Base-by-base conservation (phyloP, 2,113 vertebrate genomes). In the Crocuta crocuta region DNA sequence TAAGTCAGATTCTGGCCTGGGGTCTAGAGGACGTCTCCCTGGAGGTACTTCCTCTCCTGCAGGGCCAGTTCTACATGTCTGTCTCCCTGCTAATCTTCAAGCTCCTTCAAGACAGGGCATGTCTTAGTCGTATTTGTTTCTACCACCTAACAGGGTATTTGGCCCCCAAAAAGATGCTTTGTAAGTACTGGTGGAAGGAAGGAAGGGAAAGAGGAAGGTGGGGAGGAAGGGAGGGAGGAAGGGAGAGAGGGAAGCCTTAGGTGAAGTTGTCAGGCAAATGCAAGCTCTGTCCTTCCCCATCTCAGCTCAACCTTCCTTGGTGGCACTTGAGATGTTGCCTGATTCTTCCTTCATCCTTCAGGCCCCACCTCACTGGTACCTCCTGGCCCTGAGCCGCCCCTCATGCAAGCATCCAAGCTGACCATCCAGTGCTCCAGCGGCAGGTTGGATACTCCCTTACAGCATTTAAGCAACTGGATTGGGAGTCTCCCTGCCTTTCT, bases 381-480 rank as follows among this genome's bases (percentile, higher is more conserved):
- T 81, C 35, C 79, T 31, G 28, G 63, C 63, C n/a, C 48, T 70
- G 73, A 50, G 19, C 12, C 79, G 80, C 4, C 9, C 1, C 58
- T 8, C 0, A 2, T 9, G 48, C 43, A 11, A 26, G 63, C 16
- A 35, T 50, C 50, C 50, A 23, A 76, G 7, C 0, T 2, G 39
- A n/a, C 33, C 9, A 5, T 35, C 21, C 78, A 4, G 33, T 5
- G 15, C 68, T 35, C 76, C 66, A 12, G 0, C 2, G 33, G 80
- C 31, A 10, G 2, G 2, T 2, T 90, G 65, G 73, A 23, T 4
- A 2, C 10, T 26, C n/a, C 4, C 0, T 12, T 3, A 78, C 4
- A 13, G 8, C 39, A 13, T 55, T 65, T 43, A 12, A 28, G 26
- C 45, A 13, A 3, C 28, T 16, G 11, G 39, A 17, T 2, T 11